Conservation (phyloP, 2,797 vertebrate species). For the Cyprinella venusta region DNA sequence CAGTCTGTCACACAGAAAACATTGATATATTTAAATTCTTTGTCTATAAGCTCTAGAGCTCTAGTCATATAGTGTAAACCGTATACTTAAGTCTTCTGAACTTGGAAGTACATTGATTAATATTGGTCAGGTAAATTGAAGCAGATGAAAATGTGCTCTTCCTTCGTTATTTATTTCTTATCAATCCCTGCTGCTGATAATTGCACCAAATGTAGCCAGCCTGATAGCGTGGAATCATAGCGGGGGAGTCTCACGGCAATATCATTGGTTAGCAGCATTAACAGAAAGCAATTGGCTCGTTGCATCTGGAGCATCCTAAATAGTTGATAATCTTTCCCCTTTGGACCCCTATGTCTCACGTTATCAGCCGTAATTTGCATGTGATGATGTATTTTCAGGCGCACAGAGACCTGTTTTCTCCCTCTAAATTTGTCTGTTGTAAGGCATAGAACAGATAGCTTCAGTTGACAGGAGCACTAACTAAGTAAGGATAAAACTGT, state of each 20-base stretch:
- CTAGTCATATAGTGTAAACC: neutral
- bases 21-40: neutral
- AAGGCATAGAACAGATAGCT: constrained; percentile 45
- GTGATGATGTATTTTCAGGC: constrained; percentile 42
- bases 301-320: constrained; percentile 20
- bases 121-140: constrained; percentile 20
- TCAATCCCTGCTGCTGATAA: constrained; percentile 50
- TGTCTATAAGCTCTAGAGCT: neutral
- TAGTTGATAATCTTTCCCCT: constrained; percentile 56
- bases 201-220: constrained; percentile 27
- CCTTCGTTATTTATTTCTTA: constrained; percentile 15
- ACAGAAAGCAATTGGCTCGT: constrained; percentile 43
- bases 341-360: constrained; percentile 35
- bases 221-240: constrained; percentile 41
- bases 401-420: constrained; percentile 8
- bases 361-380: constrained; percentile 56
- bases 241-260: constrained; percentile 37
- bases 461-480: constrained; percentile 38
- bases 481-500: constrained; percentile 42
- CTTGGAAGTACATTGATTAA: neutral
- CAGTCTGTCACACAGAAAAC: neutral
- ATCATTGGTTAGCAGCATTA: constrained; percentile 44
- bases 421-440: constrained; percentile 45
- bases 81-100: neutral
- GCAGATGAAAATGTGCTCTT: constrained; percentile 5